phyloP scores from a whole-genome alignment of 2,888 invertebrate genomes.

The Blera fallax region DNA sequence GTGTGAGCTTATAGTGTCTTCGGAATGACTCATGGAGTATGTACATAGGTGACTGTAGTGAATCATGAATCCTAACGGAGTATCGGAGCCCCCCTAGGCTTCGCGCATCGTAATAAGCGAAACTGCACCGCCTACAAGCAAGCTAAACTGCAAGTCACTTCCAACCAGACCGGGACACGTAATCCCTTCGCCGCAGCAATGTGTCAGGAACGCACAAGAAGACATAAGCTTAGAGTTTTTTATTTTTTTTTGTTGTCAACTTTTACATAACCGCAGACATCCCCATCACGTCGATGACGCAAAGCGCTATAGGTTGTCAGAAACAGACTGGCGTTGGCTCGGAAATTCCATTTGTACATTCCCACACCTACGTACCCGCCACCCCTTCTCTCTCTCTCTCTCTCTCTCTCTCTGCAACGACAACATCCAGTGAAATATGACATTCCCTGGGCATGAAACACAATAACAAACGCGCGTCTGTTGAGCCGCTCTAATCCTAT shows the following conservation, averaged over 20 bases:
- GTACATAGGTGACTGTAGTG: no score
- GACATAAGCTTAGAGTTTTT: background rate
- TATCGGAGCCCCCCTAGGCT: no score
- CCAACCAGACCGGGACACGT: background rate
- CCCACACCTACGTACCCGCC: background rate
- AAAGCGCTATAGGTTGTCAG: background rate
- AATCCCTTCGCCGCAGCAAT: background rate
- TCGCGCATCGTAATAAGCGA: no score
- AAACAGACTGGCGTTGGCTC: background rate
- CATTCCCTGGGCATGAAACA: background rate
- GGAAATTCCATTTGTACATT: background rate
- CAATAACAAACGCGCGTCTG: background rate
- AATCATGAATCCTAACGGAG: no score
- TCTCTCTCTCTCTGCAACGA: no score
- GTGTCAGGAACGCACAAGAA: background rate
- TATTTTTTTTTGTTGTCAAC: no score
- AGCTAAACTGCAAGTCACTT: background rate
- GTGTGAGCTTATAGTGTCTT: no score
- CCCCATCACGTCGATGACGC: background rate
- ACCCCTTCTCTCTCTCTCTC: background rate
- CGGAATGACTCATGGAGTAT: no score
- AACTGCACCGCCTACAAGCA: background rate
- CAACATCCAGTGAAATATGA: background rate
- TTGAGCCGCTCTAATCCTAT: constrained; percentile 21
- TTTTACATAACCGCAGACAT: background rate